Evolutionary conservation across 2,888 invertebrate species (phyloP), one percentile per base, ranked within the genome.

Genomic region (Acanthacorydalis orientalis): DNA sequence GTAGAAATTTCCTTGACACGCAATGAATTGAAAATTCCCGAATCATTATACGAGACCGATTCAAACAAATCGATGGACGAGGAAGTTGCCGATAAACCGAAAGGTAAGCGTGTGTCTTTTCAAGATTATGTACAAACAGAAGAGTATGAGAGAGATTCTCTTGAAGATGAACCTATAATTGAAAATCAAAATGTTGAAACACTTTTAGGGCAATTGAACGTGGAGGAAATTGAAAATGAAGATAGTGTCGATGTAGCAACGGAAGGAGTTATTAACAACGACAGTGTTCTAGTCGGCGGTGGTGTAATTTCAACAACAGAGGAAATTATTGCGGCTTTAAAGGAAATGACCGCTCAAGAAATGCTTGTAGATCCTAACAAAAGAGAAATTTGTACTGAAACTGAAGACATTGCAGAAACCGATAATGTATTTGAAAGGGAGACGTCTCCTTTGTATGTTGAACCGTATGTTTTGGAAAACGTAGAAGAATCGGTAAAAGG

Each of bases 51-150:
- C 43, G 47, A 47, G 34, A 34, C 34, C 10, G 47, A 47, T 31
- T 47, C 47, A 11, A 47, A 42, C 35, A 45, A 37, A 35, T 37
- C 34, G 15, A 31, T 35, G 4, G 46, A 46, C n/a, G 46, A 46
- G n/a, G 31, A 40, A 32, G 11, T 9, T 4, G 14, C 12, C 11
- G 37, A 45, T 12, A 37, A 37, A 37, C 14, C 37, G 14, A 37
- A 14, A 37, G 14, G 14, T n/a, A 37, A 37, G 14, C 37, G 37
- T 7, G 37, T 37, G n/a, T 37, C 37, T 9, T 37, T 37, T 37
- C 37, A 14, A 12, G 37, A 37, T 37, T 12, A 12, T 12, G 37
- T 37, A n/a, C n/a, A n/a, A 14, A 37, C 37, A 8, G 37, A 37
- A 37, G 37, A 37, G 10, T 37, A 37, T 9, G 37, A 37, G 10